phyloP scores from a whole-genome alignment of 1,140 invertebrate genomes.

The Lepidurus couesii region DNA sequence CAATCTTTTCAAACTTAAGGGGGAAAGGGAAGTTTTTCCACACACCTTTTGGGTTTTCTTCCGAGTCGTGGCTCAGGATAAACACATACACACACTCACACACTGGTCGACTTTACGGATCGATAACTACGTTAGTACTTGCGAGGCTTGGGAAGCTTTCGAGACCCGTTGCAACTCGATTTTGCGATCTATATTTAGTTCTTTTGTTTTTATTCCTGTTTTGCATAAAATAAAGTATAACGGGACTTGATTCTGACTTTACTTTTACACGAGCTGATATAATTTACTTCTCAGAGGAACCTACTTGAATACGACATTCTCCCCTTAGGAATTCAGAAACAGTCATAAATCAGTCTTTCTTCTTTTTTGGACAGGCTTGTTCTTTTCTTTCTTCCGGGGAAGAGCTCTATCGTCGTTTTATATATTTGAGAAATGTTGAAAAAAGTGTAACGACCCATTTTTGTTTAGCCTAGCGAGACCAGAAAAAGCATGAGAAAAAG shows the following conservation, averaged over 20 bases:
- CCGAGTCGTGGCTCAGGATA: not conserved
- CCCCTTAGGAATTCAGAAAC: no score
- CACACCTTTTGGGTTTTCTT: not conserved
- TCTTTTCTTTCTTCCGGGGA: not conserved
- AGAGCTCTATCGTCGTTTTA: not conserved
- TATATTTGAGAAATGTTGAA: not conserved
- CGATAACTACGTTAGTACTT: not conserved
- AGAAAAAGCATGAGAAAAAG: not conserved
- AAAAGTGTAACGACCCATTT: not conserved
- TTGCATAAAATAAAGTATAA: no score
- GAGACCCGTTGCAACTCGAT: no score
- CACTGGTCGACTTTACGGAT: not conserved
- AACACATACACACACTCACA: not conserved
- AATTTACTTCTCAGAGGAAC: no score
- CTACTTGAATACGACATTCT: no score
- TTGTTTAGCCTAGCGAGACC: not conserved
- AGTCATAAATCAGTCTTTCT: not conserved
- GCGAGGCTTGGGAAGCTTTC: not conserved
- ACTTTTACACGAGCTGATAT: no score
- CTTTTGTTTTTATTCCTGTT: no score
- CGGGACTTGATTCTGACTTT: no score
- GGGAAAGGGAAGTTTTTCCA: not conserved
- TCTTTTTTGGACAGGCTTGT: not conserved
- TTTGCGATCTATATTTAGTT: no score
- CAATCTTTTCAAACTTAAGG: no score